Base-by-base conservation (phyloP, 2,888 invertebrate genomes). In the Spilosoma lubricipeda region DNA sequence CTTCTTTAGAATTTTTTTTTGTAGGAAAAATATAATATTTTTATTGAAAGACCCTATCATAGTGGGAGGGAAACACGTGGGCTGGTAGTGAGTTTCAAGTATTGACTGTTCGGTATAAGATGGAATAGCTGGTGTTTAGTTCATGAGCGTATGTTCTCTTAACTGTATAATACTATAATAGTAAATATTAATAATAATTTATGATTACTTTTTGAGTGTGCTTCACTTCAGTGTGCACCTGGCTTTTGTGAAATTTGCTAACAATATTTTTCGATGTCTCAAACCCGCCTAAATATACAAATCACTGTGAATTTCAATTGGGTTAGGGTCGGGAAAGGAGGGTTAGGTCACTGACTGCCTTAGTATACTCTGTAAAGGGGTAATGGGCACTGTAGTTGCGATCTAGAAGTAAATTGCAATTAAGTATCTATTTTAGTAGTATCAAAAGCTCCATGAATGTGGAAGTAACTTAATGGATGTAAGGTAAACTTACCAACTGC, bases 271-370 rank as follows among this genome's bases (percentile, higher is more conserved):
- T 30, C 39, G 27, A 23, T 13, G 36, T 70, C 64, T 64, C 13
- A 64, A 45, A 45, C 42, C 20, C 27, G 70, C 23, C 23, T 63
- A 64, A 42, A 67, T 42, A 56, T 39, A 72, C 66, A 52, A 56
- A 67, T 42, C 56, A 72, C 45, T 63, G 30, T 63, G 48, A 72
- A 63, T 72, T 67, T 67, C 33, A 72, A 72, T 67, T 45, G 59
- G 67, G 33, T 67, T 56, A 59, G 56, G 59, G 59, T 68, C 63
- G 63, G 48, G 9, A 59, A 45, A 68, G 67, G 45, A 68, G 59
- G 72, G 23, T 39, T 39, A 72, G 72, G 72, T 72, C 48, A 68
- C 45, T 48, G 63, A 36, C 67, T 59, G 48, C 63, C 68, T 68
- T 63, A 68, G 59, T 72, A 48, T 68, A n/a, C 45, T 68, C n/a